Evolutionary conservation across 1,140 invertebrate species (phyloP).

Genomic region (Lordiphosa mommai): DNA sequence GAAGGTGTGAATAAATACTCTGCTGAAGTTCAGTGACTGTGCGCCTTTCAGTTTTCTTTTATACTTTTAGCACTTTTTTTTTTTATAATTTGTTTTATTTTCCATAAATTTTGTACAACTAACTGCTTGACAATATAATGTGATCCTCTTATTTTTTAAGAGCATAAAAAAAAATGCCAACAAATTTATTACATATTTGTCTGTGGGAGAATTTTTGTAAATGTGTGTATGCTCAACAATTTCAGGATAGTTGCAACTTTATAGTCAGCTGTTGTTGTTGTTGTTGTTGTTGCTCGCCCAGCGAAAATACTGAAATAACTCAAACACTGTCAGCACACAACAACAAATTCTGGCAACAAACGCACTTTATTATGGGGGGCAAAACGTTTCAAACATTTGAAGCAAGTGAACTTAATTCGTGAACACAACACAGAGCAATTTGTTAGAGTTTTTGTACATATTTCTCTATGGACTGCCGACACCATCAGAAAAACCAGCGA

Average conservation of each 20-base stretch:
- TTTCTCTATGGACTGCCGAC: slow-evolving; percentile 21
- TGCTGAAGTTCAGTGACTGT: no score
- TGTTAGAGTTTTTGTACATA: slow-evolving; percentile 3
- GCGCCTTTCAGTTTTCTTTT: no score
- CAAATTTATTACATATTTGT: slow-evolving; percentile 16
- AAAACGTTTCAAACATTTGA: slow-evolving; percentile 61
- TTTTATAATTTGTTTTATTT: background rate
- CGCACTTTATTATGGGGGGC: slow-evolving; percentile 62
- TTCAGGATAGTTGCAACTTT: slow-evolving; percentile 41
- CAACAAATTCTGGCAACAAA: slow-evolving; percentile 30
- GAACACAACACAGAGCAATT: slow-evolving; percentile 32
- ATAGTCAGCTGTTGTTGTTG: slow-evolving; percentile 14
- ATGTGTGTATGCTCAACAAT: slow-evolving; percentile 28
- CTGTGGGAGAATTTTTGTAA: background rate
- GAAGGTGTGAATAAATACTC: no score
- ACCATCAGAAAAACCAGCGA: slow-evolving; percentile 5
- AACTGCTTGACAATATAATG: slow-evolving; percentile 1
- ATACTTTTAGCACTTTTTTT: background rate
- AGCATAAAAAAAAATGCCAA: slow-evolving; percentile 4
- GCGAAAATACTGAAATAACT: slow-evolving; percentile 50
- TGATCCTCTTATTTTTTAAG: background rate
- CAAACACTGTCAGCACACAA: slow-evolving; percentile 41
- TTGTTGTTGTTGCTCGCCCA: slow-evolving; percentile 13
- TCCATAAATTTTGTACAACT: background rate
- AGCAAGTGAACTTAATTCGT: slow-evolving; percentile 70